Conservation (phyloP, 2,797 vertebrate genomes). For the Myotis findleyi region DNA sequence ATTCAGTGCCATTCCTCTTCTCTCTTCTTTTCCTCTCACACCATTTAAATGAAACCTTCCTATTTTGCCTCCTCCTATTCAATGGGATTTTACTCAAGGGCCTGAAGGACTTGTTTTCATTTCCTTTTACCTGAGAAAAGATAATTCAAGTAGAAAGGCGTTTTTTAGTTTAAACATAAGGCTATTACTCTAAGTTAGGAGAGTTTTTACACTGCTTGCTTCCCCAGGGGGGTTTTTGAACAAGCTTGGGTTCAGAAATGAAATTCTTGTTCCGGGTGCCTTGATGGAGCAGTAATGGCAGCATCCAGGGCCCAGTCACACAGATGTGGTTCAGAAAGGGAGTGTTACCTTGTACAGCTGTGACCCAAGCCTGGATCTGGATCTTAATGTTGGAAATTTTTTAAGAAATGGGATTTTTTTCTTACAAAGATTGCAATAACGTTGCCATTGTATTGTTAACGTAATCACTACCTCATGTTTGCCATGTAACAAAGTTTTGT, state of each 20-base stretch:
- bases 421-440: background rate
- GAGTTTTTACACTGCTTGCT: background rate
- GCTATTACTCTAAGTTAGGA: background rate
- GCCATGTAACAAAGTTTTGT: background rate
- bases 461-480: conserved; percentile 4
- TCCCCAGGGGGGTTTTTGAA: background rate
- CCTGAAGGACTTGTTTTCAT: background rate
- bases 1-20: background rate
- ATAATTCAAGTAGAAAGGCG: background rate
- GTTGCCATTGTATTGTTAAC: background rate
- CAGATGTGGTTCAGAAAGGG: background rate
- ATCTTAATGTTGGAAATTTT: conserved; percentile 31
- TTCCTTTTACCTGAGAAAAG: conserved; percentile 32
- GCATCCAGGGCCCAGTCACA: background rate
- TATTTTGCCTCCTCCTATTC: background rate
- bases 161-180: conserved; percentile 13
- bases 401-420: background rate
- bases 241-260: background rate
- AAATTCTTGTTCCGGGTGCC: background rate
- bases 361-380: background rate
- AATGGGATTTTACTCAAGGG: background rate
- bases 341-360: background rate
- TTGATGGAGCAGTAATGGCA: background rate
- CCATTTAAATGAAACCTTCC: conserved; percentile 15
- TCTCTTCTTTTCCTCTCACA: conserved; percentile 2